phyloP scores from a whole-genome alignment of 2,888 invertebrate species.

The Drosophila peninsularis region DNA sequence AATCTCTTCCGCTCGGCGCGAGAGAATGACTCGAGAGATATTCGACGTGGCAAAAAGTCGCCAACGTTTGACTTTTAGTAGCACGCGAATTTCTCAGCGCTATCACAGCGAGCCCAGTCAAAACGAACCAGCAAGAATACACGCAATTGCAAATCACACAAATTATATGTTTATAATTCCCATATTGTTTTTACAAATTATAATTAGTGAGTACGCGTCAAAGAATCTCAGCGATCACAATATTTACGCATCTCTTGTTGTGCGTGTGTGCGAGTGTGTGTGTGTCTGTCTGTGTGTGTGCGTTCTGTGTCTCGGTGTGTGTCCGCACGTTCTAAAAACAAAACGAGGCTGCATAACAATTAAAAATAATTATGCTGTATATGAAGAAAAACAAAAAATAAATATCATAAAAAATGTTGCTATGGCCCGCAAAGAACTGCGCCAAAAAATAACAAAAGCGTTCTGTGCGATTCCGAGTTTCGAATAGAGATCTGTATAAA shows the following conservation, averaged over 20 bases:
- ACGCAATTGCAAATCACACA: slow-evolving; percentile 47
- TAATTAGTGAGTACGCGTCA: slow-evolving; percentile 74
- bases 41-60: slow-evolving; percentile 74
- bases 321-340: slow-evolving; percentile 47
- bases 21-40: slow-evolving; percentile 37
- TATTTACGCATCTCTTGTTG: slow-evolving; percentile 45
- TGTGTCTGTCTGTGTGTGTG: slow-evolving; percentile 13
- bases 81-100: slow-evolving; percentile 76
- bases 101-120: slow-evolving; percentile 61
- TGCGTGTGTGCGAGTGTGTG: slow-evolving; percentile 8
- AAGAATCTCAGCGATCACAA: slow-evolving; percentile 33
- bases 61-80: slow-evolving; percentile 77
- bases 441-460: slow-evolving; percentile 10
- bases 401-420: slow-evolving; percentile 51
- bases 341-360: slow-evolving; percentile 62
- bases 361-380: slow-evolving; percentile 59
- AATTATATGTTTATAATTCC: slow-evolving; percentile 77
- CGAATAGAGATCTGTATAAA: slow-evolving; percentile 42
- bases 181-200: slow-evolving; percentile 73
- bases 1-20: slow-evolving; percentile 46
- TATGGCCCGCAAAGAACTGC: slow-evolving; percentile 42
- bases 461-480: slow-evolving; percentile 34
- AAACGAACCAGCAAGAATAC: slow-evolving; percentile 23
- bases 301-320: slow-evolving; percentile 8
- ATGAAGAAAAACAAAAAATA: slow-evolving; percentile 28